Base-by-base conservation (phyloP, 2,113 vertebrate species). In the Nymphicus hollandicus region DNA sequence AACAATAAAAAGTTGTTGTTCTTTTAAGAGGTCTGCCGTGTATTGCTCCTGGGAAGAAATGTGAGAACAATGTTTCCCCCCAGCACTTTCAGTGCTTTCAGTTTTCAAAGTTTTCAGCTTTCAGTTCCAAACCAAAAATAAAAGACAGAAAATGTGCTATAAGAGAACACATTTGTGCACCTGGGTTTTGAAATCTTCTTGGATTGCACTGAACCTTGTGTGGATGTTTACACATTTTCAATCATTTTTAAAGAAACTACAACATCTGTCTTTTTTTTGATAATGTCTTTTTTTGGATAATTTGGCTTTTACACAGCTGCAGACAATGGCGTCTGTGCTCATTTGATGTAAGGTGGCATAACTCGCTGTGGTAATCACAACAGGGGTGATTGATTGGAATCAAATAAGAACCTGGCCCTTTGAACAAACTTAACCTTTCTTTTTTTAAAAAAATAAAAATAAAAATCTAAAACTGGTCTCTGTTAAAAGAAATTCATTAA, bases 281-380 rank as follows among this genome's bases (percentile, higher is more conserved):
- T 43, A 72, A 22, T 60, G 52, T 13, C 14, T 81, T 29, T 73
- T 78, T 49, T 86, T 11, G 24, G 5, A 22, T 43, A 72, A 70
- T 44, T 77, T 86, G 33, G 9, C 17, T 77, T 92, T 73, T n/a
- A 49, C 13, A 69, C 29, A 69, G 23, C 3, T 25, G 8, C 91
- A 78, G 64, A 73, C 50, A 74, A 25, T 0, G 1, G 7, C 13
- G 17, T 41, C 41, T 31, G 5, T 65, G 44, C 14, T 56, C 37
- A n/a, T 1, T 0, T 65, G 33, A 52, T 28, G 7, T 23, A 79
- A 64, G 1, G 1, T 12, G 17, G 27, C 28, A 23, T 43, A 77
- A 71, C 37, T 47, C 22, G 37, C 16, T 3, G 7, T 1, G 24
- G 37, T 33, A 65, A 68, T 23, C 1, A 1, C 43, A 89, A 64